Evolutionary conservation across 2,888 invertebrate genomes (phyloP).

Genomic region (Lepidonotus clava): DNA sequence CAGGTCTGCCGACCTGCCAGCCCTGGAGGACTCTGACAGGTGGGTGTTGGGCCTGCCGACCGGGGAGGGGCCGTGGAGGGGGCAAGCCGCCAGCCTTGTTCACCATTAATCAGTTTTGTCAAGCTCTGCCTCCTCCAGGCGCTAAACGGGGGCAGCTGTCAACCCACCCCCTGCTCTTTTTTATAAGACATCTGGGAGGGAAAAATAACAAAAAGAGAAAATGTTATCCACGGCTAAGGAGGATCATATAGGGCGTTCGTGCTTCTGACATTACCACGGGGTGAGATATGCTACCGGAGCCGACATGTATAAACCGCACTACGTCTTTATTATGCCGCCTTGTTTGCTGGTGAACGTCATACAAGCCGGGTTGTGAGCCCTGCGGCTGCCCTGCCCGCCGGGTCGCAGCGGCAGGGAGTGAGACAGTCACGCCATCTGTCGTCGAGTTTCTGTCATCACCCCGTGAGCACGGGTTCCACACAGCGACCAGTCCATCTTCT

Average conservation of each 20-base stretch:
- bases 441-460: slow-evolving; percentile 12
- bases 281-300: neutral
- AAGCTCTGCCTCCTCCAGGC: no score
- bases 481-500: slow-evolving; percentile 3
- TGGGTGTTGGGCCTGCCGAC: neutral
- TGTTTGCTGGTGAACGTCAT: neutral
- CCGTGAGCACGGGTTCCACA: slow-evolving; percentile 32
- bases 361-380: neutral
- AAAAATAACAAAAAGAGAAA: no score
- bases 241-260: neutral
- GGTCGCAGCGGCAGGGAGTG: neutral
- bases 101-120: neutral
- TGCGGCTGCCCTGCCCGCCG: neutral
- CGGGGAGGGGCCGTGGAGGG: neutral
- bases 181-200: no score
- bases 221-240: no score
- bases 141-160: no score
- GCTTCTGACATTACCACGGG: neutral
- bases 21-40: neutral
- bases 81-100: neutral
- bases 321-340: neutral
- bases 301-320: neutral
- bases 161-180: no score
- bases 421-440: slow-evolving; percentile 8
- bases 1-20: neutral